Base-by-base conservation (phyloP, 1,140 invertebrate species). In the Archegozetes longisetosus region DNA sequence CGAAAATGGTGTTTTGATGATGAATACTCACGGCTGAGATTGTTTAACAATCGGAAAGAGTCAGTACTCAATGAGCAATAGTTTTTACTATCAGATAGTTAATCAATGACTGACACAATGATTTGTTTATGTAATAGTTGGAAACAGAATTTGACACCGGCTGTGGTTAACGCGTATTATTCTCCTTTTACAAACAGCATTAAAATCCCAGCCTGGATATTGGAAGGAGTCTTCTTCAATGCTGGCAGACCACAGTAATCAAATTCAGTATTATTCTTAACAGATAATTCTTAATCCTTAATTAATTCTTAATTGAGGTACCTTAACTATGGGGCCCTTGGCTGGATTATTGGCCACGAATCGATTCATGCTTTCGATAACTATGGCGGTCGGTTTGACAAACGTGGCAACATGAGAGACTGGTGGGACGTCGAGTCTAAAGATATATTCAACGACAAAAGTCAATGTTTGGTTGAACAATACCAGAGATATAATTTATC, bases 391-490 rank as follows among this genome's bases (percentile, higher is more conserved):
- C 53, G 9, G 26, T 94, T 87, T 68, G 88, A 94, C 70, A 84
- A 86, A 62, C 79, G 88, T 53, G 91, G 91, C 28, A 90, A 88
- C 69, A 71, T 88, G 51, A 75, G 82, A 0, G 80, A 88, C 60
- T 95, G 89, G 88, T 97, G 92, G 88, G 78, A 82, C 58, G 72
- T 79, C 25, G 72, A 75, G 61, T 88, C 86, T 0, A 83, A 85
- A 63, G 73, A 79, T 50, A 78, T 80, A 23, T 91, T 87, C 67
- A 73, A 80, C 47, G 77, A 85, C 26, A 80, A 80, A 64, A 82
- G 84, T 0, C 72, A 84, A 60, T 96, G 92, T 70, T 93, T 94
- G 64, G 75, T 94, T 26, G 76, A 88, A 25, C 89, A 95, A 66
- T 97, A 95, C 66, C 81, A 80, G 52, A 77, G 78, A 27, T 94